Evolutionary conservation across 2,888 invertebrate genomes (phyloP), one percentile per base, ranked within the genome.

Genomic region (Tipula helvola): DNA sequence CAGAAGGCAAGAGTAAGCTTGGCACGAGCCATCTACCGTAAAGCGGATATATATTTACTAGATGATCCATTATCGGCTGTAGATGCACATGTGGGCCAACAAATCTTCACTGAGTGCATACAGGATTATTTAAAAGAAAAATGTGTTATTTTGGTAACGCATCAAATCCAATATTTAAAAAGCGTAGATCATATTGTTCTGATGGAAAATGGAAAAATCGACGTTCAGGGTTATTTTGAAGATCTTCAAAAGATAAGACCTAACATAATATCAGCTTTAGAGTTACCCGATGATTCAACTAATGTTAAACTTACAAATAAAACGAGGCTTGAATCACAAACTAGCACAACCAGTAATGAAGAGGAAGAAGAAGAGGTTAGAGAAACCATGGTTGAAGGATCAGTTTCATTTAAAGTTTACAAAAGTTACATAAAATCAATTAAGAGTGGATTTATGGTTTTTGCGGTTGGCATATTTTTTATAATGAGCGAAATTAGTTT

Each of bases 11-110:
- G 96, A 87, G 94, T 97, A 28, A 95, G 95, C 90, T 91, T 97
- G 87, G 96, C 95, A 0, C 92, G 96, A 89, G 95, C 95, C 0
- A 93, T 96, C n/a, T 96, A 96, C 89, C 93, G 94, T 83, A 93
- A 95, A 87, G 94, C 95, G 0, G 96, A 96, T 89, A 94, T 96
- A 88, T 96, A 96, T 89, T 90, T 96, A 18, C 90, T 96, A 83
- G 96, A 96, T 89, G 96, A 96, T 91, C 96, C 96, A 0, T 91
- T 96, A 5, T 93, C 95, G 86, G 96, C 96, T 0, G 96, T 96
- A 0, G 96, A 96, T 90, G 93, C 95, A 0, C 94, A 95, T 88
- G 96, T 96, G 1, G 95, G 96, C 5, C 94, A 95, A 88, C 94
- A 95, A 89, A 93, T 96, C 88, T 96, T 96, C 89, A 94, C 96